Evolutionary conservation across 2,797 vertebrate genomes (phyloP).

Genomic region (Girardinus metallicus): DNA sequence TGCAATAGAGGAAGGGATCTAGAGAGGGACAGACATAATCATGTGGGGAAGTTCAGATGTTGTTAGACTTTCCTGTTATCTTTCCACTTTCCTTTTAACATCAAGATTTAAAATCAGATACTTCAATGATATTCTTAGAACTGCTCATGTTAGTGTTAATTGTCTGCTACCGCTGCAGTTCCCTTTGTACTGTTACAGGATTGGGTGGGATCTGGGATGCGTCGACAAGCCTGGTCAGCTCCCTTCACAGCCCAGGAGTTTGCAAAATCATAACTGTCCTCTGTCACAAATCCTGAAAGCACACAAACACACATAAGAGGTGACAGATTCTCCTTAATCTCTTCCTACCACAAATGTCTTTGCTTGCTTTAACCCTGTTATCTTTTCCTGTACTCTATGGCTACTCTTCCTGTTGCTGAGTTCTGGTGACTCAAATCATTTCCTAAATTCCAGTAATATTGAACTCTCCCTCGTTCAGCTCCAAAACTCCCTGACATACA

Average conservation of each 20-base stretch:
- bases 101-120: background rate
- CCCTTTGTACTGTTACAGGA: slow-evolving; percentile 87
- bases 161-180: slow-evolving; percentile 66
- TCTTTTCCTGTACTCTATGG: slow-evolving; percentile 72
- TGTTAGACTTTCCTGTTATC: background rate
- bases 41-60: background rate
- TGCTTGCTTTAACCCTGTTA: slow-evolving; percentile 62
- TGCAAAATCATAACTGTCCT: slow-evolving; percentile 90
- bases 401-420: slow-evolving; percentile 72
- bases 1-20: background rate
- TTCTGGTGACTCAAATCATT: slow-evolving; percentile 61
- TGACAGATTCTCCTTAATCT: slow-evolving; percentile 66
- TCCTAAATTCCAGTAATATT: slow-evolving; percentile 71
- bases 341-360: slow-evolving; percentile 55
- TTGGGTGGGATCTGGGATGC: slow-evolving; percentile 79
- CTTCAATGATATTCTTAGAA: background rate
- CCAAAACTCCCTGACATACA: slow-evolving; percentile 2
- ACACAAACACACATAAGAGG: slow-evolving; percentile 28
- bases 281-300: slow-evolving; percentile 85
- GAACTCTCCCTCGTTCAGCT: slow-evolving; percentile 19
- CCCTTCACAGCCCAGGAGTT: slow-evolving; percentile 94
- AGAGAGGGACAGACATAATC: background rate
- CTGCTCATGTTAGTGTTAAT: background rate
- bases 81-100: background rate
- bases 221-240: slow-evolving; percentile 83